Conservation (phyloP, 2,888 invertebrate species). For the Pandemis cinnamomeana region DNA sequence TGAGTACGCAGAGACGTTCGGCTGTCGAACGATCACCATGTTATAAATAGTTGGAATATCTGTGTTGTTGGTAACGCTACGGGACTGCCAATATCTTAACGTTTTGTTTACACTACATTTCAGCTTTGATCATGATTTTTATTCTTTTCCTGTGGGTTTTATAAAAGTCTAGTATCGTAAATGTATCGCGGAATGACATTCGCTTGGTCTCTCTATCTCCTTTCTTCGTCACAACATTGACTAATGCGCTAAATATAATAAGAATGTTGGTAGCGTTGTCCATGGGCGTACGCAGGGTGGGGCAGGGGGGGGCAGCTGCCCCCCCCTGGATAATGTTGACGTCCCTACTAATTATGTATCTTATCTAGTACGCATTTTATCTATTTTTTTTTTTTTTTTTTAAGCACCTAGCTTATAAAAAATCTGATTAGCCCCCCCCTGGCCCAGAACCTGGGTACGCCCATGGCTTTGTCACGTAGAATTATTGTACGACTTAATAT, state of each 20-base stretch:
- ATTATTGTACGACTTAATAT: slow-evolving; percentile 2
- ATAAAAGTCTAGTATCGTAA: neutral
- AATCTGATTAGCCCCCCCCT: too few relatives aligned
- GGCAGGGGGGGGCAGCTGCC: too few relatives aligned
- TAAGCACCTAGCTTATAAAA: too few relatives aligned
- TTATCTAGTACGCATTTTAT: too few relatives aligned
- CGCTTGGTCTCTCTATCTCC: neutral
- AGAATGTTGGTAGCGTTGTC: neutral
- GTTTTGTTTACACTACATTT: slow-evolving; percentile 63
- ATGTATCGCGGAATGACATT: slow-evolving; percentile 13
- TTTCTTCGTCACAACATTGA: slow-evolving; percentile 16
- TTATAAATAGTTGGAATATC: slow-evolving; percentile 47
- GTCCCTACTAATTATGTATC: too few relatives aligned
- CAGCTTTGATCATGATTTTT: slow-evolving; percentile 41
- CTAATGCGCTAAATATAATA: slow-evolving; percentile 10
- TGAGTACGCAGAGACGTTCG: slow-evolving; percentile 61
- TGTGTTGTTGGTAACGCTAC: slow-evolving; percentile 59
- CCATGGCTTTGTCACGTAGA: neutral
- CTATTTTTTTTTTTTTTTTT: too few relatives aligned
- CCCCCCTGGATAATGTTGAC: too few relatives aligned
- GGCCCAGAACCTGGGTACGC: too few relatives aligned
- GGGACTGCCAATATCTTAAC: slow-evolving; percentile 61
- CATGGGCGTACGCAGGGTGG: too few relatives aligned
- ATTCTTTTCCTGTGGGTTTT: slow-evolving; percentile 30
- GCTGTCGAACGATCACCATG: slow-evolving; percentile 23